A percentile compares a stretch with the other conserved stretches of the same genome.
Conservation (phyloP, 2,113 vertebrate species). For the Lutjanus erythropterus region DNA sequence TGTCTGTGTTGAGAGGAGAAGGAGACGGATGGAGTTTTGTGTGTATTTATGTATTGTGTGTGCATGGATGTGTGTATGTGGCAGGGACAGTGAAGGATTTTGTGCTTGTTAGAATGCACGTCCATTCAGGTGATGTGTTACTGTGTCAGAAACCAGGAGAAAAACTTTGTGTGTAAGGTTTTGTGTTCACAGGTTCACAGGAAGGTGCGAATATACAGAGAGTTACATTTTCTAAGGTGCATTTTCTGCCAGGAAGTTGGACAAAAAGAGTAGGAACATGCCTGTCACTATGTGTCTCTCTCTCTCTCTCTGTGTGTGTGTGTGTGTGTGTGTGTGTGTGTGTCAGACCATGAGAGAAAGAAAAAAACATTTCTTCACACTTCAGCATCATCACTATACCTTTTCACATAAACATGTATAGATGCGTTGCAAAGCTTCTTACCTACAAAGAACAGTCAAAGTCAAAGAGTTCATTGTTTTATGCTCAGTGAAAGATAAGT, state of each 20-base stretch:
- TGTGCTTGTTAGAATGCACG: not conserved
- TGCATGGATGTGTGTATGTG: not conserved
- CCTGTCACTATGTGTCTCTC: not conserved
- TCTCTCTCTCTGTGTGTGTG: no score
- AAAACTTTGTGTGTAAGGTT: not conserved
- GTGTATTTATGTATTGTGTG: not conserved
- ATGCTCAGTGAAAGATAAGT: no score
- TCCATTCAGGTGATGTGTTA: slow-evolving; percentile 3
- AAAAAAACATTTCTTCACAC: not conserved
- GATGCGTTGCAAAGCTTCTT: no score
- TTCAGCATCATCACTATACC: not conserved
- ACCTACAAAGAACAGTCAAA: no score
- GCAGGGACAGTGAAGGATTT: not conserved
- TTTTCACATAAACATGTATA: not conserved
- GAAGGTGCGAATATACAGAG: not conserved
- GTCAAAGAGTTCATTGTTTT: no score
- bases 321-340: not conserved
- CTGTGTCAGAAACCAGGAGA: not conserved
- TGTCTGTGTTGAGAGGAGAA: not conserved
- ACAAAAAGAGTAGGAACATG: not conserved
- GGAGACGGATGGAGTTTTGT: not conserved
- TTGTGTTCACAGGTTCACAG: not conserved
- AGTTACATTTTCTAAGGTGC: not conserved
- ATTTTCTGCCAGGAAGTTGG: slow-evolving; percentile 11
- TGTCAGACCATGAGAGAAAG: no score